Evolutionary conservation across 1,140 invertebrate genomes (phyloP).

Genomic region (Rhopalosiphum padi): DNA sequence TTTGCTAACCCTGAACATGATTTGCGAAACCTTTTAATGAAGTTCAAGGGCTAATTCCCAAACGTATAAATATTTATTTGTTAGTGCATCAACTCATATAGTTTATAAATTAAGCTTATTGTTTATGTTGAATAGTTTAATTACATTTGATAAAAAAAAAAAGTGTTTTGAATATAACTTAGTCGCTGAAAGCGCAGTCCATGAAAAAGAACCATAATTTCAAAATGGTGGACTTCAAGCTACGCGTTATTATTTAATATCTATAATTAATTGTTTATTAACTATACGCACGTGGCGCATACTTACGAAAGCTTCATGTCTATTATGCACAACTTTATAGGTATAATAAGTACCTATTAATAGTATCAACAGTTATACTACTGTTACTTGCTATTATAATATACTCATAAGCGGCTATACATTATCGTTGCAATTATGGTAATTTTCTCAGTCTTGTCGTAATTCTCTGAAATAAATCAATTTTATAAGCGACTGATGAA

Average conservation of each 20-base stretch:
- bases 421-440: no score
- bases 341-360: not conserved
- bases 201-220: not conserved
- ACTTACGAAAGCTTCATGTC: not conserved
- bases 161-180: not conserved
- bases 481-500: not conserved
- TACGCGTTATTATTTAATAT: not conserved
- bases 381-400: not conserved
- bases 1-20: no score
- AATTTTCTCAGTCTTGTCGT: not conserved
- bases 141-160: not conserved
- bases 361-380: not conserved
- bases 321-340: not conserved
- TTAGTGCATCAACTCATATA: not conserved
- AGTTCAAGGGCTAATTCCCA: no score
- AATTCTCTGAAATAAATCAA: not conserved
- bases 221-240: no score
- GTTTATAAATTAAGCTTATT: not conserved
- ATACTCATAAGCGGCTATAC: not conserved
- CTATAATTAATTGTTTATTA: not conserved
- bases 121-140: not conserved
- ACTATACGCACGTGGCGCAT: not conserved
- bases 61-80: not conserved
- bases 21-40: no score
- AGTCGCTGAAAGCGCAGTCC: not conserved